These are phyloP conservation scores for Battus philenor DNA, from an alignment of 1,140 invertebrate genomes.

Conservation along the genomic window DNA sequence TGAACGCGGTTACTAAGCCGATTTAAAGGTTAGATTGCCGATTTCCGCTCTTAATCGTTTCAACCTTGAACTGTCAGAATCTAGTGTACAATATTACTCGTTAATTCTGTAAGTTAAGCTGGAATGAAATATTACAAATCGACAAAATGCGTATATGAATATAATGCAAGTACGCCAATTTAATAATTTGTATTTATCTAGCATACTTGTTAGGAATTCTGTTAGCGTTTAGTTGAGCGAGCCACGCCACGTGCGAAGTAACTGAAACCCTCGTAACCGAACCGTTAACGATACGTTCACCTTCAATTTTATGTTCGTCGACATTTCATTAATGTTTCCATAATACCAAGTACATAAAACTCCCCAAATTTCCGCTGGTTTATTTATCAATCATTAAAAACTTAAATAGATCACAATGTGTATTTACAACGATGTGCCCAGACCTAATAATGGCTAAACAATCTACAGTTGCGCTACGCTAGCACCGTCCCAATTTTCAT, in stretches of 20 bases:
- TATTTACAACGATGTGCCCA: slow-evolving; percentile 1
- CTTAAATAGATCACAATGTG: slow-evolving; percentile 31
- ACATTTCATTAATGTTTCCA: slow-evolving; percentile 22
- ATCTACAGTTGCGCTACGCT: background rate
- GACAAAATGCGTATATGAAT: no score
- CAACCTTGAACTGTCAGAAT: slow-evolving; percentile 5
- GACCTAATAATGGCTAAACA: slow-evolving; percentile 5
- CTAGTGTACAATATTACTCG: no score
- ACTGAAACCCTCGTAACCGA: no score
- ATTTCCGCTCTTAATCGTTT: slow-evolving; percentile 13
- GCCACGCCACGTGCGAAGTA: no score
- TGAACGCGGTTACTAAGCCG: slow-evolving; percentile 26
- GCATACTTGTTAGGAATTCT: no score
- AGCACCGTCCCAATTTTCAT: slow-evolving; percentile 6
- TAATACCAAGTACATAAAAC: slow-evolving; percentile 23
- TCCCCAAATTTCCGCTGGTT: slow-evolving; percentile 20
- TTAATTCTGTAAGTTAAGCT: no score
- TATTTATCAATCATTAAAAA: slow-evolving; percentile 44
- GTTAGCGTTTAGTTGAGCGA: no score
- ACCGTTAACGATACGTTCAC: background rate
- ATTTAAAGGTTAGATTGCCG: slow-evolving; percentile 11
- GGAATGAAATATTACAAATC: no score
- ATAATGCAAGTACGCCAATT: no score
- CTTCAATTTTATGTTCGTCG: slow-evolving; percentile 1
- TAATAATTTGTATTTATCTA: no score